A percentile compares a stretch with the other conserved stretches of the same genome.
These are phyloP conservation scores for Tetrax tetrax DNA, from an alignment of 2,113 vertebrate species.

Conservation along the genomic window DNA sequence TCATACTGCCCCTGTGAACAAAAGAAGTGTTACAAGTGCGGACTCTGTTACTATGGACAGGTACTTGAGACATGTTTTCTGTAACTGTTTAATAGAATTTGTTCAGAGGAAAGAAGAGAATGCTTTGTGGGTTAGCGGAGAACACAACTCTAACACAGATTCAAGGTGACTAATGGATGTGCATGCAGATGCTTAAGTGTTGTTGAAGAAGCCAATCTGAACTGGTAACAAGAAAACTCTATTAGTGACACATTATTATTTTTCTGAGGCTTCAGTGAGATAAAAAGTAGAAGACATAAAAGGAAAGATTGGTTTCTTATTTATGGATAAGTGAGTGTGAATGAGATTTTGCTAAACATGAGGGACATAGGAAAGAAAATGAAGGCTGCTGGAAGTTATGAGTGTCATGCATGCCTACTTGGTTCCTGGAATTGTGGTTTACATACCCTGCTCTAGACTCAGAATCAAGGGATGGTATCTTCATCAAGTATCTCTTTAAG, in stretches of 20 bases:
- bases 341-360: not conserved
- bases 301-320: not conserved
- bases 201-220: conserved; percentile 18
- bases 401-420: not conserved
- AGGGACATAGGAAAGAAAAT: not conserved
- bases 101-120: not conserved
- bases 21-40: not conserved
- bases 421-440: not conserved
- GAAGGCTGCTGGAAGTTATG: not conserved
- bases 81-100: not conserved
- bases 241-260: conserved; percentile 7
- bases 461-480: not conserved
- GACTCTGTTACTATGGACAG: not conserved
- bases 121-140: conserved; percentile 32
- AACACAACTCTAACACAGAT: not conserved
- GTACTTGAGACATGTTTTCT: not conserved
- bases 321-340: not conserved
- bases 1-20: not conserved
- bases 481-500: not conserved
- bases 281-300: not conserved
- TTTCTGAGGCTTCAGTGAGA: not conserved
- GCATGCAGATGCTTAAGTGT: not conserved
- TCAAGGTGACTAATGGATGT: conserved; percentile 49
- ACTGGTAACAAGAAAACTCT: conserved; percentile 36
- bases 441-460: not conserved